Conservation (phyloP, 2,113 vertebrate species). For the Callocephalon fimbriatum region DNA sequence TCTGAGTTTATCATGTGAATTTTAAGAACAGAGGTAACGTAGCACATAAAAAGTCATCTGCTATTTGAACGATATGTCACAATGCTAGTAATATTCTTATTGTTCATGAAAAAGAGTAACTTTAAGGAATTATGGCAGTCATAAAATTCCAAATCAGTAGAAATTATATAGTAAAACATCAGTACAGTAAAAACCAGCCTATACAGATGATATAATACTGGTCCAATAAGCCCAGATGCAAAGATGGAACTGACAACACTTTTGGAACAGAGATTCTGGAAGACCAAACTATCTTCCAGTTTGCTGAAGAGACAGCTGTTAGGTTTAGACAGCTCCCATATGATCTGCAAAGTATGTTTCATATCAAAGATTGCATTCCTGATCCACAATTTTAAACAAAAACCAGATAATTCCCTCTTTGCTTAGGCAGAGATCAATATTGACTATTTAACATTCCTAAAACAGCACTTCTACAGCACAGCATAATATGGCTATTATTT, state of each 20-base stretch:
- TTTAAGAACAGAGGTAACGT: neutral
- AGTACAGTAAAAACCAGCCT: neutral
- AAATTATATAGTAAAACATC: neutral
- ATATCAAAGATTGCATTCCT: neutral
- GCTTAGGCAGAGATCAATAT: neutral
- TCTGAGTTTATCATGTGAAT: fast-evolving
- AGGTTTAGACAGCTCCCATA: neutral
- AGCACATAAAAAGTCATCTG: neutral
- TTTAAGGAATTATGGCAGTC: neutral
- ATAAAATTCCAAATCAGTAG: neutral
- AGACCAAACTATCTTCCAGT: neutral
- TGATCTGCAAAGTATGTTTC: neutral
- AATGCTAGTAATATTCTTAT: neutral
- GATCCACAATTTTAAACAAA: neutral
- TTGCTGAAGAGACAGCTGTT: neutral
- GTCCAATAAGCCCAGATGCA: neutral
- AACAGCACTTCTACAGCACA: neutral
- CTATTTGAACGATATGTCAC: neutral
- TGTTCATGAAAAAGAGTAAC: neutral
- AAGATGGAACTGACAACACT: neutral
- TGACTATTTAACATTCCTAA: neutral
- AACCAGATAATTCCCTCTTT: neutral
- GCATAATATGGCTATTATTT: neutral
- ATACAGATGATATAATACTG: neutral
- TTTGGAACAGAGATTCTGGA: neutral